Evolutionary conservation across 2,797 vertebrate species (phyloP), one percentile per base, ranked within the genome.

Genomic region (Urosaurus nigricauda): DNA sequence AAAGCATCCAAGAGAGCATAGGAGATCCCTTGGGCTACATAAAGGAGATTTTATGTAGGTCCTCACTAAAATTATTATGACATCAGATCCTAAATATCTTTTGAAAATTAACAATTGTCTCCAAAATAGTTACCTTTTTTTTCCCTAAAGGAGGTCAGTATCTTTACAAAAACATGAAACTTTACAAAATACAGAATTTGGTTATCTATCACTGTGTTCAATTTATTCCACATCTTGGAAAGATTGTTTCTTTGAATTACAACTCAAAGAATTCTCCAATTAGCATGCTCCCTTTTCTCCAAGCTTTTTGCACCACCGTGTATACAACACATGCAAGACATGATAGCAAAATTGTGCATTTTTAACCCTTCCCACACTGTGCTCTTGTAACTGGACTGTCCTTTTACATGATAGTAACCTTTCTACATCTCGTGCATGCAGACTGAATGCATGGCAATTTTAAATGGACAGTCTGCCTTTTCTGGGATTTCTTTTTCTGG

Each of bases 301-400:
- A 47, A 29, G 29, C 29, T 29, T 58, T n/a, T 56, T 5, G 53
- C n/a, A 32, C 63, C 0, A 47, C 17, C 14, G 19, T 40, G 14
- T 47, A 68, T 51, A 11, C 26, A 32, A 32, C 24, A 17, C 35
- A 74, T 74, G 58, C 40, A 65, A 43, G 14, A 40, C 24, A 37
- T 6, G 8, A 75, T 82, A 87, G 68, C 32, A 63, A 73, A 87
- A 87, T 81, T 29, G 32, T n/a, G 21, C 58, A 29, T 43, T 79
- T 56, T 60, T 60, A 32, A 82, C 47, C 19, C 43, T 77, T 29
- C 13, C 32, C 24, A 43, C 47, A 78, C 24, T 78, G 47, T 63
- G 5, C 7, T 82, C 35, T 26, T 82, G 16, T 51, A 79, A 32
- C 29, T 35, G 24, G n/a, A 58, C 26, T 29, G 2, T 19, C 7